phyloP scores from a whole-genome alignment of 2,888 invertebrate species.

The Pterobdella sp. region DNA sequence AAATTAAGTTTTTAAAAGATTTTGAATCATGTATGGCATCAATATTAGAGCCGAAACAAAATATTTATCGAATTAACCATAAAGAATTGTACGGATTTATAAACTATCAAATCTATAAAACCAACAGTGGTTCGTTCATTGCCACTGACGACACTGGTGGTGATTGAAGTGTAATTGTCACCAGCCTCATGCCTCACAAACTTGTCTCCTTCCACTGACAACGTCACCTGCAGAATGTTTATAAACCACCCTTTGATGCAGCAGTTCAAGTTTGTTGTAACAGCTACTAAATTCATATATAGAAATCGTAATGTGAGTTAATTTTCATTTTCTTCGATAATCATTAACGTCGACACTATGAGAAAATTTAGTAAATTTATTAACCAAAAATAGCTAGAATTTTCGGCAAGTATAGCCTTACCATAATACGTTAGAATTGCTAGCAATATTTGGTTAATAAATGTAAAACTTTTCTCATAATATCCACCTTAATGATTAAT shows the following conservation, averaged over 20 bases:
- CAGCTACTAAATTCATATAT: no score
- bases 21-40: not conserved
- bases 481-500: not conserved
- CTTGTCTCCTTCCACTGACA: constrained; percentile 18
- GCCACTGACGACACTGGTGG: constrained; percentile 19
- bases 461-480: not conserved
- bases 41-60: not conserved
- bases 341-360: no score
- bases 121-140: constrained; percentile 8
- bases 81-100: no score
- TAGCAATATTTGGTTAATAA: not conserved
- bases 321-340: no score
- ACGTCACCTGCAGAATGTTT: constrained; percentile 19
- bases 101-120: not conserved
- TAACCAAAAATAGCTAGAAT: no score
- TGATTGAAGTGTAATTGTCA: constrained; percentile 1
- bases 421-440: no score
- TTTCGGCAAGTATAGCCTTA: no score
- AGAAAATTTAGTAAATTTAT: no score
- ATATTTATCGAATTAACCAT: no score
- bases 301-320: no score
- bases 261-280: no score
- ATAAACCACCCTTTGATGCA: no score
- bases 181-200: constrained; percentile 23
- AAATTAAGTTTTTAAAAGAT: not conserved